phyloP scores from a whole-genome alignment of 2,888 invertebrate species.

The Anodontia alba region DNA sequence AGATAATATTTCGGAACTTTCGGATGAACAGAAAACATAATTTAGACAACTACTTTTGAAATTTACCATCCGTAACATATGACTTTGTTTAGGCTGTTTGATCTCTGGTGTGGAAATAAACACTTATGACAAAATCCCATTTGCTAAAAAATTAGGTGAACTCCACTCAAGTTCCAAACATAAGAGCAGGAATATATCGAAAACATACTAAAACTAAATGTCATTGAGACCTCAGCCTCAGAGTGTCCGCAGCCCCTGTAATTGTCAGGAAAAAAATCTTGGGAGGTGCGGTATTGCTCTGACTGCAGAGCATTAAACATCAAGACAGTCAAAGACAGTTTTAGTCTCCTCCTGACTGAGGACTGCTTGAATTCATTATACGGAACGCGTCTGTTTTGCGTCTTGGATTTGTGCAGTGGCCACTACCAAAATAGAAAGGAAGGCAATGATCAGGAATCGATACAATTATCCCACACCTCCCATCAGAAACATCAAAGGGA shows the following conservation, averaged over 20 bases:
- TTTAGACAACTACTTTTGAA: too few species aligned
- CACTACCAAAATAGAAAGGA: conserved; percentile 22
- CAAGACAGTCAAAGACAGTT: too few species aligned
- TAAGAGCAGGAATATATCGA: conserved; percentile 2
- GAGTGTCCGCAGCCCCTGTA: conserved; percentile 11
- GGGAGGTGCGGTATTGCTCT: not conserved
- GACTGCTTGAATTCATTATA: conserved; percentile 16
- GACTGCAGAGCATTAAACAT: conserved; percentile 13
- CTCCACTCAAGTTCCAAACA: not conserved
- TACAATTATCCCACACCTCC: too few species aligned
- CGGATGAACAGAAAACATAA: too few species aligned
- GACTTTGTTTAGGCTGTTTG: too few species aligned
- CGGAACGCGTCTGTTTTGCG: conserved; percentile 8
- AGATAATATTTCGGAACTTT: not conserved
- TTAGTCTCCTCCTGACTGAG: conserved; percentile 18
- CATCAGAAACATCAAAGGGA: too few species aligned
- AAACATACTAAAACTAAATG: not conserved
- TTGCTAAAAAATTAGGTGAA: not conserved
- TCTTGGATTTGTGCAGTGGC: not conserved
- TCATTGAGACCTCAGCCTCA: not conserved
- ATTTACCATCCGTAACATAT: too few species aligned
- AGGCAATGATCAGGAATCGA: too few species aligned
- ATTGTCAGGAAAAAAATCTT: conserved; percentile 16
- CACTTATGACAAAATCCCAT: too few species aligned
- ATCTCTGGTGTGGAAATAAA: too few species aligned